Evolutionary conservation across 2,113 vertebrate genomes (phyloP).

Genomic region (Lates calcarifer): DNA sequence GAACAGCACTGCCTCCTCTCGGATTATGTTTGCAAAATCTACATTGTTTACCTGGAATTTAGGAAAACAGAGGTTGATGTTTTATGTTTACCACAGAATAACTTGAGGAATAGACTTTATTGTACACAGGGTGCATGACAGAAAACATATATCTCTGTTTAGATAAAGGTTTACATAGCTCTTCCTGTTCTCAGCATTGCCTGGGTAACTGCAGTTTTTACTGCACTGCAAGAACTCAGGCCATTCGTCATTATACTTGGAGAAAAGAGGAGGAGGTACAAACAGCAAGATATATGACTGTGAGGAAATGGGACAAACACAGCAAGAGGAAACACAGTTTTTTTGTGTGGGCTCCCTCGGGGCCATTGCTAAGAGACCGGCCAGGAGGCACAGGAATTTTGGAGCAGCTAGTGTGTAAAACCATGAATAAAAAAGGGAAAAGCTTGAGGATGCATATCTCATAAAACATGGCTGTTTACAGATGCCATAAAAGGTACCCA

Average conservation of each 20-base stretch:
- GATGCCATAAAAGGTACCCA: constrained; percentile 13
- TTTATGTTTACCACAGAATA: constrained; percentile 11
- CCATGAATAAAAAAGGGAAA: constrained; percentile 42
- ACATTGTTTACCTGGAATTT: constrained; percentile 95
- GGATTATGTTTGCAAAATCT: constrained; percentile 99
- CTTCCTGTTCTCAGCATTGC: constrained; percentile 38
- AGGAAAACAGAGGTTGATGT: constrained; percentile 24
- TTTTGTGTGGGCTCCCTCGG: constrained; percentile 48
- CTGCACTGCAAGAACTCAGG: constrained; percentile 55
- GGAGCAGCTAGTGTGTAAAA: constrained; percentile 55
- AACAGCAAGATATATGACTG: constrained; percentile 66
- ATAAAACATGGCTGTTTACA: constrained; percentile 58
- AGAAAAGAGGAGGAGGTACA: constrained; percentile 60
- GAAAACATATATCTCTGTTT: constrained; percentile 28
- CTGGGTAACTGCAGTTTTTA: constrained; percentile 62
- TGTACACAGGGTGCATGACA: not conserved
- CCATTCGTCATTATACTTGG: constrained; percentile 54
- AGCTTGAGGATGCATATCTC: constrained; percentile 39
- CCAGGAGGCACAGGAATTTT: constrained; percentile 71
- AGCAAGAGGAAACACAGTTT: constrained; percentile 73
- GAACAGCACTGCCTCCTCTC: constrained; percentile 98
- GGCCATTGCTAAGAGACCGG: constrained; percentile 74
- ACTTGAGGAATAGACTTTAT: not conserved
- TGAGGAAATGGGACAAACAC: constrained; percentile 64
- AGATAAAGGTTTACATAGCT: constrained; percentile 44